Percentiles rank a stretch among this genome's conserved stretches.
Evolutionary conservation across 2,113 vertebrate species (phyloP).

Genomic region (Uria aalge): DNA sequence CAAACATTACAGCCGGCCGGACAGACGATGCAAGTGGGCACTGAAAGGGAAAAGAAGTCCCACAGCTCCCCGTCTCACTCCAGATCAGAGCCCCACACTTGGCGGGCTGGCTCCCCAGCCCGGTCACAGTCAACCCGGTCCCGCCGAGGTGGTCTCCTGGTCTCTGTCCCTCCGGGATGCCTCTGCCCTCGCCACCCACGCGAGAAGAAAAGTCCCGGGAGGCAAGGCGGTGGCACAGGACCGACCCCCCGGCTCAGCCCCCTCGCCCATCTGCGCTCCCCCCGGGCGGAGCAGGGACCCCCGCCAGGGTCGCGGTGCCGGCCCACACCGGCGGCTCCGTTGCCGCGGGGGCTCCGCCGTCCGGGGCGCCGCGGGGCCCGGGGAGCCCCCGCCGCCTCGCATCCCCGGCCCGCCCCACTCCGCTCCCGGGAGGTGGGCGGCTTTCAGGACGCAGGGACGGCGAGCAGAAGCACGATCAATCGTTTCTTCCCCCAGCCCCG

Average conservation of each 20-base stretch:
- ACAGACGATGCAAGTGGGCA: not conserved
- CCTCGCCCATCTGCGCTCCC: not conserved
- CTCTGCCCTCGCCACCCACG: not conserved
- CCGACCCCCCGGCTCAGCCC: not conserved
- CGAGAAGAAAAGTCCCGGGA: not conserved
- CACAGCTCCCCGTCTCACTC: not conserved
- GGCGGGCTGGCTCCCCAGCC: not conserved
- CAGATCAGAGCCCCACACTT: not conserved
- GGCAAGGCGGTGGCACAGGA: not conserved
- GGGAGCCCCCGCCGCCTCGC: not conserved
- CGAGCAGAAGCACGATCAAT: not conserved
- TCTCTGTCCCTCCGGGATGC: not conserved
- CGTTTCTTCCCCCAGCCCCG: not conserved
- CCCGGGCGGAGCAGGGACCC: not conserved
- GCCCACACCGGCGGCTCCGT: not conserved
- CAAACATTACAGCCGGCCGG: not conserved
- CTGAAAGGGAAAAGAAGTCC: not conserved
- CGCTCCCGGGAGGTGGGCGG: not conserved
- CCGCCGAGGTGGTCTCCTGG: too few species aligned
- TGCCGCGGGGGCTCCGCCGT: not conserved
- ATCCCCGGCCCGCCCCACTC: not conserved
- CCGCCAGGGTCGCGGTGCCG: not conserved
- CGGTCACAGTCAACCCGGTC: not conserved
- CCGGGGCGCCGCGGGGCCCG: not conserved
- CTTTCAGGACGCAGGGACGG: not conserved